phyloP scores from a whole-genome alignment of 2,888 invertebrate species.

The Spilarctia lutea region DNA sequence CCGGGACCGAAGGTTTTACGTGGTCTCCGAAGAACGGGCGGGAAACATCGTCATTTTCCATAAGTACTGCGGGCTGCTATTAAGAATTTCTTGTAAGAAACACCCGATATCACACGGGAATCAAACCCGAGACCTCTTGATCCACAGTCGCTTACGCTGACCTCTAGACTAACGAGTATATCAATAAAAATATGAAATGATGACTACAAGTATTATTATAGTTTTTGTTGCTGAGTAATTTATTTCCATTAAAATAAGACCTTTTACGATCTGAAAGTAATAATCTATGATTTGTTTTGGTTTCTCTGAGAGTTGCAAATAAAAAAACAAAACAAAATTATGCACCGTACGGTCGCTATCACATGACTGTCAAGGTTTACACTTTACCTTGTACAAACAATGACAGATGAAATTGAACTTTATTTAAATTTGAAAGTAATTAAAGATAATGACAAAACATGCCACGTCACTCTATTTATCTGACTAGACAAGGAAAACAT shows the following conservation, averaged over 20 bases:
- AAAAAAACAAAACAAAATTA: neutral
- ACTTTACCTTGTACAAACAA: slow-evolving; percentile 9
- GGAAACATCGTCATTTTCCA: too few relatives aligned
- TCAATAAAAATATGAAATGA: too few relatives aligned
- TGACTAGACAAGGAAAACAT: slow-evolving; percentile 31
- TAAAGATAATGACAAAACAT: slow-evolving; percentile 9
- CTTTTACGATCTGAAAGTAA: neutral
- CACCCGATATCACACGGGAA: too few relatives aligned
- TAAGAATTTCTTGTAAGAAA: too few relatives aligned
- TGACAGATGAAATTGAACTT: slow-evolving; percentile 2
- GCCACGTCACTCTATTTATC: slow-evolving; percentile 5
- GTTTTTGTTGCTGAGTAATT: too few relatives aligned
- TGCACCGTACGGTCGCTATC: neutral
- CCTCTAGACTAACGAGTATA: too few relatives aligned
- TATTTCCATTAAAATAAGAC: neutral
- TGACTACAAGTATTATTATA: too few relatives aligned
- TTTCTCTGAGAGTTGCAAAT: neutral
- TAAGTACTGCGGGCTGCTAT: too few relatives aligned
- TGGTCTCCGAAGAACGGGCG: too few relatives aligned
- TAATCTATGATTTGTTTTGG: neutral
- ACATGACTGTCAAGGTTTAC: slow-evolving; percentile 18
- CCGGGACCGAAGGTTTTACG: too few relatives aligned
- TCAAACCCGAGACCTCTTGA: too few relatives aligned
- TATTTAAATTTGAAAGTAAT: slow-evolving; percentile 12
- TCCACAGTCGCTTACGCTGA: too few relatives aligned